These are phyloP conservation scores for Halcyon malimbica DNA, from an alignment of 2,113 vertebrate species.

Conservation along the genomic window DNA sequence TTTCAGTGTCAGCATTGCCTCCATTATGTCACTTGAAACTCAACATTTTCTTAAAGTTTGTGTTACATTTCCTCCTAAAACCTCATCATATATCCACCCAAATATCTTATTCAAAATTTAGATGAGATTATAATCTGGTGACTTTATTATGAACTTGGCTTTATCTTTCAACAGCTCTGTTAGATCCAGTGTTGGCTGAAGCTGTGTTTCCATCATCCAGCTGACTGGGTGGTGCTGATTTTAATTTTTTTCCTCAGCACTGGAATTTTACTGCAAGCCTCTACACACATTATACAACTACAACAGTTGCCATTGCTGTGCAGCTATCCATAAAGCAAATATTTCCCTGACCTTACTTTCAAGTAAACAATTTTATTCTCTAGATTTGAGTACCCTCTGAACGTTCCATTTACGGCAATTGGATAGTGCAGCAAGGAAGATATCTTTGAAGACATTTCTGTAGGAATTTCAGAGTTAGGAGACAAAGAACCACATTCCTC, in stretches of 20 bases:
- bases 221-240: neutral
- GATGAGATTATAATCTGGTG: neutral
- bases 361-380: neutral
- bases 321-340: neutral
- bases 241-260: neutral
- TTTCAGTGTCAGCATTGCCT: neutral
- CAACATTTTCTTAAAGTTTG: neutral
- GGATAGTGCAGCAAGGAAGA: neutral
- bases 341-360: neutral
- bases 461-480: neutral
- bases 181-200: neutral
- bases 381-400: neutral
- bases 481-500: neutral
- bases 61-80: conserved; percentile 4
- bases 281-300: neutral
- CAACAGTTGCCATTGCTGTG: neutral
- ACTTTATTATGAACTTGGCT: neutral
- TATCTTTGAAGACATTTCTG: neutral
- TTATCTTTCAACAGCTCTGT: neutral
- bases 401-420: neutral
- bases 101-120: neutral
- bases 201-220: neutral
- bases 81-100: neutral
- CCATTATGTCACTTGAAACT: neutral
- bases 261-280: neutral